phyloP scores from a whole-genome alignment of 2,113 vertebrate genomes.

The Lepidothrix coronata region DNA sequence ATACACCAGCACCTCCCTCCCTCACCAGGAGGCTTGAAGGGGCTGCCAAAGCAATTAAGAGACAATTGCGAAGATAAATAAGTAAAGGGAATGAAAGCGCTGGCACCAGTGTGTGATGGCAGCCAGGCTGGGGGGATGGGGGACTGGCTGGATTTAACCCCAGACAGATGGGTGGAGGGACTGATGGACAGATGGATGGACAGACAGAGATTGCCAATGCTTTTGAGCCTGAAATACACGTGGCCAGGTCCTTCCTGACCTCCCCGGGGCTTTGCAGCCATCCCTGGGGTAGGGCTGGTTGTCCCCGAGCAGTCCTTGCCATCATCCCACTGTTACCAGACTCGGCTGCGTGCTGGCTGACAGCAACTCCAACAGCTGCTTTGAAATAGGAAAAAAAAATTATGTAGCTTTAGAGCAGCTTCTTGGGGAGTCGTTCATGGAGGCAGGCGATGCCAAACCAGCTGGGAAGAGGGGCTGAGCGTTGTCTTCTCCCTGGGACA shows the following conservation, averaged over 20 bases:
- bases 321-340: fast-evolving
- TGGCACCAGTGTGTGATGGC: background rate
- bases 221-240: fast-evolving
- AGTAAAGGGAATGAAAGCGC: constrained; percentile 25
- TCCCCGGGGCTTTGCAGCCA: background rate
- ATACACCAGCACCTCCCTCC: background rate
- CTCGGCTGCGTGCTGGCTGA: fast-evolving
- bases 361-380: background rate
- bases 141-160: background rate
- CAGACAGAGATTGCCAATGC: background rate
- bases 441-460: background rate
- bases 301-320: background rate
- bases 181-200: background rate
- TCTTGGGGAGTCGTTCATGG: fast-evolving
- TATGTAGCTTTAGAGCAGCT: background rate
- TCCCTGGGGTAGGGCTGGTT: background rate
- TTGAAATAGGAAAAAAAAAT: background rate
- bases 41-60: constrained; percentile 47
- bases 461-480: background rate
- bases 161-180: background rate
- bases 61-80: constrained; percentile 46
- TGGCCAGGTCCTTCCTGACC: background rate
- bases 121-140: background rate
- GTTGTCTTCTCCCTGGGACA: background rate
- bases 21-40: background rate